phyloP scores from a whole-genome alignment of 2,797 vertebrate genomes.

The Dicrostonyx torquatus region DNA sequence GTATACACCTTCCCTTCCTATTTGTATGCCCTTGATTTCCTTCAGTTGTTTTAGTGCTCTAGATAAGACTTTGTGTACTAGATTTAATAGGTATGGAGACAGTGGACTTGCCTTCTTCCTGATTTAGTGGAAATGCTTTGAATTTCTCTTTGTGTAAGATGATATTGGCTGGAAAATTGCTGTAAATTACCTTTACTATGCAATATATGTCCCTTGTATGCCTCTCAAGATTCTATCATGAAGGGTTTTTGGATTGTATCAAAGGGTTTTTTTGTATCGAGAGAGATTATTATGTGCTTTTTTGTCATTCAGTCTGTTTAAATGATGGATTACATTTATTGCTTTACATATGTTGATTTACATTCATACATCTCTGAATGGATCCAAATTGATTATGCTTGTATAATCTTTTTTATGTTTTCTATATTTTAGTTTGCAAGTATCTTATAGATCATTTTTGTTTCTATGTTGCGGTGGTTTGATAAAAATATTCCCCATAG shows the following conservation, averaged over 20 bases:
- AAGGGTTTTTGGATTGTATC: neutral
- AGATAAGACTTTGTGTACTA: neutral
- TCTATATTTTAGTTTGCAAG: neutral
- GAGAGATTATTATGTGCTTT: neutral
- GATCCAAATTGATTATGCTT: neutral
- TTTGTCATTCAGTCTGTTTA: neutral
- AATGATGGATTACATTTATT: neutral
- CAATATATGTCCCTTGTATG: neutral
- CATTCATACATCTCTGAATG: neutral
- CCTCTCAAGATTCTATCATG: neutral
- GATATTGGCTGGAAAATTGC: neutral
- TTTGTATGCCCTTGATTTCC: neutral
- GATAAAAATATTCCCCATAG: neutral
- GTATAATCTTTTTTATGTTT: neutral
- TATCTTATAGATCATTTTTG: neutral
- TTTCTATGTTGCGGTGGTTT: neutral
- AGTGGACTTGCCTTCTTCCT: neutral
- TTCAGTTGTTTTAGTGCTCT: neutral
- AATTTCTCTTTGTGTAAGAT: neutral
- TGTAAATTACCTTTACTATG: neutral
- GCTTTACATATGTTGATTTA: neutral
- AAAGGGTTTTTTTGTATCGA: neutral
- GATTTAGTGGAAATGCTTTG: neutral
- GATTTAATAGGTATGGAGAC: neutral
- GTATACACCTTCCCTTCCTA: neutral